Evolutionary conservation across 2,888 invertebrate genomes (phyloP).

Genomic region (Melolontha melolontha): DNA sequence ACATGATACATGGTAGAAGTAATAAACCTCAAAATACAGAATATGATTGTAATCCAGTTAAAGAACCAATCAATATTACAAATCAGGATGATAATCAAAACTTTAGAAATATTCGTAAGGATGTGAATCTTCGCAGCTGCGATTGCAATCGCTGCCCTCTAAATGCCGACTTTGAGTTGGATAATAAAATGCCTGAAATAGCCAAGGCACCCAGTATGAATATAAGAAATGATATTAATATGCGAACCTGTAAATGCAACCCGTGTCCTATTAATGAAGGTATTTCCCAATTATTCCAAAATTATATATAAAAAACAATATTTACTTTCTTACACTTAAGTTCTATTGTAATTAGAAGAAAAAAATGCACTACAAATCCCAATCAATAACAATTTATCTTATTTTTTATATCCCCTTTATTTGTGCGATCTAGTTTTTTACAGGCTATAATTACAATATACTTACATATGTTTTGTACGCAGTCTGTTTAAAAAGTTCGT

Average conservation of each 20-base stretch:
- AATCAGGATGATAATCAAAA: neutral
- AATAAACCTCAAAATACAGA: neutral
- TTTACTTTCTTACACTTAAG: too few relatives aligned
- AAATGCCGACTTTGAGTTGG: slow-evolving; percentile 1
- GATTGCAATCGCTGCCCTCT: slow-evolving; percentile 18
- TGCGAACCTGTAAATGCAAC: slow-evolving; percentile 19
- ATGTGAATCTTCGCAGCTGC: slow-evolving; percentile 19
- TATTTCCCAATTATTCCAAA: neutral
- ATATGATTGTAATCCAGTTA: slow-evolving; percentile 19
- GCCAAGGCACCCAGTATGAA: neutral
- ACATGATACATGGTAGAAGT: slow-evolving; percentile 64
- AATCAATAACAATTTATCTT: too few relatives aligned
- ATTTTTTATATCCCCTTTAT: too few relatives aligned
- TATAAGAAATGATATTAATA: slow-evolving; percentile 17
- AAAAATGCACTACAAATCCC: too few relatives aligned
- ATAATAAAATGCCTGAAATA: neutral
- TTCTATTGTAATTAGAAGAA: too few relatives aligned
- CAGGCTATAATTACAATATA: too few relatives aligned
- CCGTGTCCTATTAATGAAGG: slow-evolving; percentile 15
- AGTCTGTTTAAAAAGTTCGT: too few relatives aligned
- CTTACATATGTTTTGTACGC: too few relatives aligned
- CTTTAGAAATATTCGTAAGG: slow-evolving; percentile 1
- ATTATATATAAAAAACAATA: too few relatives aligned
- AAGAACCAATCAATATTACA: neutral
- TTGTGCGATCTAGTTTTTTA: too few relatives aligned